Evolutionary conservation across 2,888 invertebrate genomes (phyloP), one percentile per base, ranked within the genome.

Genomic region (Hipparchia sbordonii): DNA sequence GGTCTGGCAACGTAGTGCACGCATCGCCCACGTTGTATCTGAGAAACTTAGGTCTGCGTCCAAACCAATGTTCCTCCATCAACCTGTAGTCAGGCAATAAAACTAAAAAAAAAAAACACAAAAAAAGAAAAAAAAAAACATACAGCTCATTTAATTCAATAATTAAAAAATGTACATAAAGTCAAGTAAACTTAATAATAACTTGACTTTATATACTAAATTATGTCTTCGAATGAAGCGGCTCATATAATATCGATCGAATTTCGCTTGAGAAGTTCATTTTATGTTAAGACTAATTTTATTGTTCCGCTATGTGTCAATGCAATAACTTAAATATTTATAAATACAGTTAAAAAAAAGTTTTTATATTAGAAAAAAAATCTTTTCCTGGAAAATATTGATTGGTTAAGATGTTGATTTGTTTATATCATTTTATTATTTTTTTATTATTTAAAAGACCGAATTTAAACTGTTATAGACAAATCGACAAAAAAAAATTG

Each of bases 21-120:
- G 97, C 85, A 97, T 98, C 79, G 97, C 97, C 13, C 96, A 97
- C 80, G 95, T 98, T 59, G 97, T 98, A 4, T 97, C 97, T 0
- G 96, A 97, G 85, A 97, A 97, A 90, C 91, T 98, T 57, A 95
- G 90, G 61, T 86, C 90, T 10, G 94, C 90, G 2, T 94, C 94
- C 13, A 92, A 90, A 73, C 93, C 94, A 0, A 92, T 94, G 92
- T 93, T 93, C 77, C 81, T 84, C 23, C 83, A 86, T 6, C 87
- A 88, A 67, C 82, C 80, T 48, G 85, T 87, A 45, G 83, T 78
- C 9, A 78, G 78, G 66, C 78, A 80, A 65, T 80, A 74, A 75
- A 23, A 56, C 13, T 62, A 9, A 62, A 46, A 39, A 2, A 7
- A 3, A 33, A 52, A 52, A 12, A 23, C 23, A 23, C 23, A 1